Evolutionary conservation across 2,888 invertebrate species (phyloP), one percentile per base, ranked within the genome.

Genomic region (Formica aserva): DNA sequence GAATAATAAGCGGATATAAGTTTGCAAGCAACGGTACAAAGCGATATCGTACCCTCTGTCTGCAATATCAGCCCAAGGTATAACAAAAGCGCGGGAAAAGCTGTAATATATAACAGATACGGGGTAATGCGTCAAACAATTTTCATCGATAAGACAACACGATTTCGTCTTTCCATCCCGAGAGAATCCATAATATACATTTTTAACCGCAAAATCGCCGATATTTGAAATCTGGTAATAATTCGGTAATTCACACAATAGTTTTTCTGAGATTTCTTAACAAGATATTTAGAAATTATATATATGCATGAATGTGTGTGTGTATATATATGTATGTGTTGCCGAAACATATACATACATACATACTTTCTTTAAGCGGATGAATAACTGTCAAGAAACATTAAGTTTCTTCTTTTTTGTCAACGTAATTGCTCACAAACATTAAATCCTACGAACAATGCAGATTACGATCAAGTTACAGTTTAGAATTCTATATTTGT

Each of bases 1-100:
- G 78, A 72, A 72, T 80, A 80, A 80, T 80, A 80, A 80, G 78
- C 78, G 78, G 78, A 80, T 80, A 80, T 80, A 80, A 80, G 72
- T 80, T 80, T 60, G 72, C 78, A 78, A 71, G 71, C 55, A 60
- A 45, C 71, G n/a, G 45, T 72, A 80, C 71, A 80, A 67, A 67
- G 82, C 65, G 75, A 85, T 82, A 71, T 35, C 82, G 65, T 74
- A 74, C 57, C 75, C 71, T 75, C 85, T 71, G 69, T 85, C 85
- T 82, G 82, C 63, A 26, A 75, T 71, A 76, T 65, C 85, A 65
- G 63, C 69, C 67, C 63, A 15, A 38, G 45, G 18, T 80, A 52
- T 52, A 80, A 80, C 72, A 80, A 80, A 80, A 78, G 78, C 77
- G 78, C 69, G 57, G 57, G 69, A 69, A 78, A 78, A 80, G 60